These are phyloP conservation scores for Callipepla californica DNA, from an alignment of 2,113 vertebrate genomes.

Conservation along the genomic window DNA sequence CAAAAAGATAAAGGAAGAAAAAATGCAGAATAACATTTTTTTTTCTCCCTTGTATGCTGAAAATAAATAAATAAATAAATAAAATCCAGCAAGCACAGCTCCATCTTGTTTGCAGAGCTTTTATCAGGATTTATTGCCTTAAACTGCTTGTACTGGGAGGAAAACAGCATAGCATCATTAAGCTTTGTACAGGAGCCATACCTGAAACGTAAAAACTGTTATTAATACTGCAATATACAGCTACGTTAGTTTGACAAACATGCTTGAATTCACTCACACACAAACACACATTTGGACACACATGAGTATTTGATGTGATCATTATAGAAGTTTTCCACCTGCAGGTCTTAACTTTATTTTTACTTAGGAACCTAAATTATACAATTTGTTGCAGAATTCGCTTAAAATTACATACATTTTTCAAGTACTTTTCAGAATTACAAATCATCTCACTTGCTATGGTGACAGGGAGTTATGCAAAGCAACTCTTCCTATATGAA, in stretches of 20 bases:
- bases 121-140: neutral
- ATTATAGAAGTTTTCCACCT: neutral
- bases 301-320: accelerated
- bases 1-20: accelerated
- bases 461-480: neutral
- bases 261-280: neutral
- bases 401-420: conserved; percentile 32
- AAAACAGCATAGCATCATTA: neutral
- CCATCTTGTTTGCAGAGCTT: neutral
- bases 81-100: neutral
- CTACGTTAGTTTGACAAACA: neutral
- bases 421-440: neutral
- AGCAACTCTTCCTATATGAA: neutral
- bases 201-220: neutral
- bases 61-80: neutral
- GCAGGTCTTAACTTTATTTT: neutral
- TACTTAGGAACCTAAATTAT: neutral
- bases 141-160: neutral
- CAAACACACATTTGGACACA: accelerated
- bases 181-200: neutral
- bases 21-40: accelerated
- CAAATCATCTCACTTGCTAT: neutral
- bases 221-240: neutral
- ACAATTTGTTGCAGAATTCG: neutral
- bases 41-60: neutral